phyloP scores from a whole-genome alignment of 2,113 vertebrate genomes.

The Stegastes partitus region DNA sequence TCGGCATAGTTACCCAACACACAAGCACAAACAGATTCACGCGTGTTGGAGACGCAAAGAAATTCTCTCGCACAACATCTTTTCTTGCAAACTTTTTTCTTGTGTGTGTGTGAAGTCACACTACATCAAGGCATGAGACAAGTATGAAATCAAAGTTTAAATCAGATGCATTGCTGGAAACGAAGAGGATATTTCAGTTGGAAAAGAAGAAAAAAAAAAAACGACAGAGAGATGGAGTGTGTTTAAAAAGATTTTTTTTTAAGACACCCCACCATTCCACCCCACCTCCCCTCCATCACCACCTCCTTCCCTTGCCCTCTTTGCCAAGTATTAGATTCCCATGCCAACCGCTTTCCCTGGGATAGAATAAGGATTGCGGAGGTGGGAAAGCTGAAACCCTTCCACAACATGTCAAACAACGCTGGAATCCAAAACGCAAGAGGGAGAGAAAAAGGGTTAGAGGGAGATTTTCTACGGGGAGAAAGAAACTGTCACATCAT shows the following conservation, averaged over 20 bases:
- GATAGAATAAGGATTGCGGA: slow-evolving; percentile 84
- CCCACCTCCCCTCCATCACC: slow-evolving; percentile 56
- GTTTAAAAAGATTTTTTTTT: slow-evolving; percentile 69
- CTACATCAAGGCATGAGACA: slow-evolving; percentile 7
- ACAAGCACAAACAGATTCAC: slow-evolving; percentile 20
- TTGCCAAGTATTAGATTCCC: slow-evolving; percentile 84
- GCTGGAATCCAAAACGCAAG: slow-evolving; percentile 78
- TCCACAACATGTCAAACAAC: slow-evolving; percentile 86
- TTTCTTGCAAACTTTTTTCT: slow-evolving; percentile 35
- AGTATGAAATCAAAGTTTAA: slow-evolving; percentile 50
- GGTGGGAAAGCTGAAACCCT: slow-evolving; percentile 84
- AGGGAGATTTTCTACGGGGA: slow-evolving; percentile 83
- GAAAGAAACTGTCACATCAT: slow-evolving; percentile 87
- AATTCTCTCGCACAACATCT: neutral
- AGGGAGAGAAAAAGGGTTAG: slow-evolving; percentile 80
- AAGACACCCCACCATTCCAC: slow-evolving; percentile 3
- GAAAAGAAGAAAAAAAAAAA: slow-evolving; percentile 31
- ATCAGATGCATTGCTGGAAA: slow-evolving; percentile 28
- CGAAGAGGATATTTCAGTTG: slow-evolving; percentile 42
- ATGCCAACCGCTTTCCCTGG: slow-evolving; percentile 80
- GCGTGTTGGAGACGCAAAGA: neutral
- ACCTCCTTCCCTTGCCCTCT: slow-evolving; percentile 72
- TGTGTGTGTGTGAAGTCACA: slow-evolving; percentile 16
- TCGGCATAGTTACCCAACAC: slow-evolving; percentile 58
- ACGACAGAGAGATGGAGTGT: slow-evolving; percentile 50